Evolutionary conservation across 2,113 vertebrate species (phyloP).

Genomic region (Varanus komodoensis): DNA sequence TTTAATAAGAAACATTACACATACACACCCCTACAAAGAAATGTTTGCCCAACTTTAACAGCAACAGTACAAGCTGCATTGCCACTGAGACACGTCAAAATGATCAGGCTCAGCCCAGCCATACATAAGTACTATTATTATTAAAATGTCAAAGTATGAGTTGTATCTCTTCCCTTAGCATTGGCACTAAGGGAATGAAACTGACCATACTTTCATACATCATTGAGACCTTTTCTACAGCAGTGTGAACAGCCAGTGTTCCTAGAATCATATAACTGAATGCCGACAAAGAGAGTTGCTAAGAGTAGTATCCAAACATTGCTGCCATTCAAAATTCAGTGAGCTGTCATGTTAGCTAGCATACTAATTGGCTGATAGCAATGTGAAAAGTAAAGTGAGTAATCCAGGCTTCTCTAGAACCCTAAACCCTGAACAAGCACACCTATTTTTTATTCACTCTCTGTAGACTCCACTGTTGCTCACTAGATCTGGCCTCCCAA

Average conservation of each 20-base stretch:
- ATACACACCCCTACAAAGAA: not conserved
- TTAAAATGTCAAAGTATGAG: not conserved
- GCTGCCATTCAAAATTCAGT: too few relatives aligned
- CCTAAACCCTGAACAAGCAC: too few relatives aligned
- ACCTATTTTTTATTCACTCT: too few relatives aligned
- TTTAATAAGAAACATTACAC: conserved; percentile 5
- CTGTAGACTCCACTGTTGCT: too few relatives aligned
- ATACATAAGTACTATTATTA: not conserved
- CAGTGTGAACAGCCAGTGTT: not conserved
- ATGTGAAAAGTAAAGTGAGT: too few relatives aligned
- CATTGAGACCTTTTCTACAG: not conserved
- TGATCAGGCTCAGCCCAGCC: too few relatives aligned
- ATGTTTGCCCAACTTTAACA: not conserved
- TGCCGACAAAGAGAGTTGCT: not conserved
- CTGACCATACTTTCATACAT: not conserved
- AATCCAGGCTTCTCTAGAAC: too few relatives aligned
- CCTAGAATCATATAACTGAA: not conserved
- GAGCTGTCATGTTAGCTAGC: too few relatives aligned
- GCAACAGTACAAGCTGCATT: accelerated
- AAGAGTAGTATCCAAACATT: not conserved
- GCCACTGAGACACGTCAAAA: not conserved
- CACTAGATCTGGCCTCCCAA: too few relatives aligned
- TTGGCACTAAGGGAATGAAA: not conserved
- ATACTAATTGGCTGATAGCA: too few relatives aligned
- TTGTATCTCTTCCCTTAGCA: not conserved